A percentile compares a stretch with the other conserved stretches of the same genome.
These are phyloP conservation scores for Drosophila bipectinata DNA, from an alignment of 1,140 invertebrate species.

Conservation along the genomic window DNA sequence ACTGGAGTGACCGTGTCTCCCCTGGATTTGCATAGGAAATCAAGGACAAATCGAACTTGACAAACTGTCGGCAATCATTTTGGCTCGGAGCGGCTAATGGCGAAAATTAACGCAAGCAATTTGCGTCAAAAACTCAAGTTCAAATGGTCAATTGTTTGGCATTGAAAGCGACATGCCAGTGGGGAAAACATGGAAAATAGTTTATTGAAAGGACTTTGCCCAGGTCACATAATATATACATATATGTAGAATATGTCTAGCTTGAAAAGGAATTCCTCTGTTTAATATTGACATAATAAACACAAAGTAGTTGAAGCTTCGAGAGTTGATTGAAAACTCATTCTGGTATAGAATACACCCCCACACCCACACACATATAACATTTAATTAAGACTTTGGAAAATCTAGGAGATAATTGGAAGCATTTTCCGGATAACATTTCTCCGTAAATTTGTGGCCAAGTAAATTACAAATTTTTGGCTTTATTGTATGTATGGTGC, in stretches of 20 bases:
- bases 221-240: too few relatives aligned
- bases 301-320: neutral
- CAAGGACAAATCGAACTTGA: slow-evolving; percentile 26
- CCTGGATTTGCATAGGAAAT: slow-evolving; percentile 34
- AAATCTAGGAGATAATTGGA: neutral
- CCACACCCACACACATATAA: neutral
- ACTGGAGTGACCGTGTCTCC: slow-evolving; percentile 1
- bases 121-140: slow-evolving; percentile 26
- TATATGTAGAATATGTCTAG: too few relatives aligned
- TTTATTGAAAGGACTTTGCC: too few relatives aligned
- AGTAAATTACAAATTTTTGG: slow-evolving; percentile 1
- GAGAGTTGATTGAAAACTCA: neutral
- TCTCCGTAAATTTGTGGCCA: neutral
- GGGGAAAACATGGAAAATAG: neutral
- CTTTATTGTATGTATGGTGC: neutral
- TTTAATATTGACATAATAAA: neutral
- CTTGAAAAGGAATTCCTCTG: too few relatives aligned
- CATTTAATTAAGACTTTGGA: slow-evolving; percentile 1
- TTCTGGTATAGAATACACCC: neutral
- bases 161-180: slow-evolving; percentile 13
- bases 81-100: slow-evolving; percentile 15
- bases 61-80: slow-evolving; percentile 24
- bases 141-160: slow-evolving; percentile 28
- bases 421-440: neutral
- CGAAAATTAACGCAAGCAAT: slow-evolving; percentile 35